Evolutionary conservation across 1,140 invertebrate species (phyloP).

Genomic region (Arctopsyche grandis): DNA sequence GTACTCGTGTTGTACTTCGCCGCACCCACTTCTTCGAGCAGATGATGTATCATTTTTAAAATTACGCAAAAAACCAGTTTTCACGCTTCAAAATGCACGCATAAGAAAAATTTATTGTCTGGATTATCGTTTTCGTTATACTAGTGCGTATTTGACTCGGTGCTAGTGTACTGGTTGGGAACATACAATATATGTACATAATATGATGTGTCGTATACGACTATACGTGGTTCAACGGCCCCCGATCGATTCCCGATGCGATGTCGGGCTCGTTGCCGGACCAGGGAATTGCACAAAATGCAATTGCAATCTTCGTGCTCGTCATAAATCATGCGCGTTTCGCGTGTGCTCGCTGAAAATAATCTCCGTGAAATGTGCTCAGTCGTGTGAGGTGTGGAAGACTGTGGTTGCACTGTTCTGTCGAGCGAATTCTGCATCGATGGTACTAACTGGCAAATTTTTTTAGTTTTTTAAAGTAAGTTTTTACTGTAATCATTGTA

Average conservation of each 20-base stretch:
- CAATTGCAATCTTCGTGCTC: not conserved
- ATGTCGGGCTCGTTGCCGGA: not conserved
- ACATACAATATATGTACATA: no score
- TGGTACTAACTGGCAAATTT: no score
- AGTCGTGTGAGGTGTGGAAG: no score
- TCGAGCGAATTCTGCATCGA: no score
- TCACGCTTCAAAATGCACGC: not conserved
- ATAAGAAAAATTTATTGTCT: no score
- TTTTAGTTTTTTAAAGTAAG: no score
- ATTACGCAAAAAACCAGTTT: not conserved
- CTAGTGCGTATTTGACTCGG: no score
- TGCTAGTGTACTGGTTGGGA: no score
- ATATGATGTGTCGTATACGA: not conserved
- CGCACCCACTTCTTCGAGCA: not conserved
- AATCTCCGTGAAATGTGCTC: no score
- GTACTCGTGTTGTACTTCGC: not conserved
- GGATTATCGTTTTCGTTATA: no score
- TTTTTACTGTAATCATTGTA: no score
- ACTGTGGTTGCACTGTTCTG: no score
- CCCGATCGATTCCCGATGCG: not conserved
- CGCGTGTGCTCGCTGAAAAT: not conserved
- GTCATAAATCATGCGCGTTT: not conserved
- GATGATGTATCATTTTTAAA: not conserved
- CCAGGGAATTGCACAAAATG: not conserved
- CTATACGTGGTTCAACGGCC: constrained; percentile 13